These are phyloP conservation scores for Corythornis vintsioides DNA, from an alignment of 2,113 vertebrate genomes.

Conservation along the genomic window DNA sequence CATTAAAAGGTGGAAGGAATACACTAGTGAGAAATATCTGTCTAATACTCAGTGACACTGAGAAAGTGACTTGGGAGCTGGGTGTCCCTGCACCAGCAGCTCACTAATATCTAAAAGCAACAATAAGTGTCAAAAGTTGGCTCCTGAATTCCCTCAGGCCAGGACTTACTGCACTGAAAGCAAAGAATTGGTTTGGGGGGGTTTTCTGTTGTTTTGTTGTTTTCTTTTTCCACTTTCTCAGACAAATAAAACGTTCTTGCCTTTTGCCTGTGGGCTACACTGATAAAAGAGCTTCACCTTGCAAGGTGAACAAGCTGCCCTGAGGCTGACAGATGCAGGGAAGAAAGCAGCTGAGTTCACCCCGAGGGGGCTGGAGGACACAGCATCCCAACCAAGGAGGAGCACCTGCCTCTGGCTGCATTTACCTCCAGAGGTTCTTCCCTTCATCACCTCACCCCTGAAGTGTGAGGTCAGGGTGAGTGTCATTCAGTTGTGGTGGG, in stretches of 20 bases:
- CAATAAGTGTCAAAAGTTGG: not conserved
- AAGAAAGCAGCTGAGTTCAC: not conserved
- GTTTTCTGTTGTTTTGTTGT: not conserved
- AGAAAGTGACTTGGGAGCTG: not conserved
- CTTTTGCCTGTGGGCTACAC: not conserved
- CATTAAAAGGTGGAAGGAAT: not conserved
- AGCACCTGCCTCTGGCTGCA: not conserved
- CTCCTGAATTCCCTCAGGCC: not conserved
- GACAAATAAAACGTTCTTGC: not conserved
- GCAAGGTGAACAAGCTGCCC: not conserved
- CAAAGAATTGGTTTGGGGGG: not conserved
- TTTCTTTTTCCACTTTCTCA: not conserved
- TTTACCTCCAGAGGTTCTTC: not conserved
- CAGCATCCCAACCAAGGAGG: not conserved
- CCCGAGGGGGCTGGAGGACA: not conserved
- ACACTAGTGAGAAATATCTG: not conserved
- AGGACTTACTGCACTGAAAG: not conserved
- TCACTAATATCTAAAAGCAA: not conserved
- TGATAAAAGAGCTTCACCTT: not conserved
- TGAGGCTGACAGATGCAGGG: not conserved
- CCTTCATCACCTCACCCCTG: too few species aligned
- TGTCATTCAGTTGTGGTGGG: not conserved
- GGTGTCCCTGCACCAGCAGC: not conserved
- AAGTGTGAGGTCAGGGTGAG: accelerated
- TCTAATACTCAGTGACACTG: not conserved